Evolutionary conservation across 2,113 vertebrate genomes (phyloP), one percentile per base, ranked within the genome.

Genomic region (Trochalopteron elliotii): DNA sequence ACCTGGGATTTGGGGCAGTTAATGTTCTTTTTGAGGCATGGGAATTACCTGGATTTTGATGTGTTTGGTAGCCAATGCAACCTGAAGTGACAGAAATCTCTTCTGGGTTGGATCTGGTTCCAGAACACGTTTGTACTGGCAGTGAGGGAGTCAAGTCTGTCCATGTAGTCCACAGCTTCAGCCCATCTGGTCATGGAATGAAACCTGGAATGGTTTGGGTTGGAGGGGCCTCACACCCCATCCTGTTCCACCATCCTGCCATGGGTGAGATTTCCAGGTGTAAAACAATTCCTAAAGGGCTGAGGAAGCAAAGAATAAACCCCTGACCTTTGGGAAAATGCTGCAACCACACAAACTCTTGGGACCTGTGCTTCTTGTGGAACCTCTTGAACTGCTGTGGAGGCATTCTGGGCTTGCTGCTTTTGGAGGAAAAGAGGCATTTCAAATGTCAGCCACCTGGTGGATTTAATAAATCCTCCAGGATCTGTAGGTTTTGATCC

Each of bases 91-190:
- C 52, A 4, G 1, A 19, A 22, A 25, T 61, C 67, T 88, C 45
- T 31, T 74, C 37, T n/a, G 33, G 24, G 20, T 18, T 65, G 45
- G 70, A 9, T 63, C 40, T 72, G 40, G 10, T 64, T 90, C 64
- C 57, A 69, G 64, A 45, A 9, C 8, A 4, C 0, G 1, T 65
- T 90, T 59, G 8, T 84, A 6, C 11, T 42, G 35, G 42, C 59
- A 55, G 49, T 24, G 80, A 60, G 83, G 50, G 61, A 37, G 18
- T 78, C 60, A 31, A 83, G 3, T 5, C 42, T 75, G 56, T 55
- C 79, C 4, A 0, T 0, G 0, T 6, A 50, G 12, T 16, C n/a
- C 61, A 7, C 56, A 64, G 64, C 53, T 70, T 70, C 59, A 42
- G 25, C 50, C 60, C 44, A 9, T 18, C 57, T 55, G 44, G 7